These are phyloP conservation scores for Coelopa frigida DNA, from an alignment of 1,140 invertebrate genomes.

Conservation along the genomic window DNA sequence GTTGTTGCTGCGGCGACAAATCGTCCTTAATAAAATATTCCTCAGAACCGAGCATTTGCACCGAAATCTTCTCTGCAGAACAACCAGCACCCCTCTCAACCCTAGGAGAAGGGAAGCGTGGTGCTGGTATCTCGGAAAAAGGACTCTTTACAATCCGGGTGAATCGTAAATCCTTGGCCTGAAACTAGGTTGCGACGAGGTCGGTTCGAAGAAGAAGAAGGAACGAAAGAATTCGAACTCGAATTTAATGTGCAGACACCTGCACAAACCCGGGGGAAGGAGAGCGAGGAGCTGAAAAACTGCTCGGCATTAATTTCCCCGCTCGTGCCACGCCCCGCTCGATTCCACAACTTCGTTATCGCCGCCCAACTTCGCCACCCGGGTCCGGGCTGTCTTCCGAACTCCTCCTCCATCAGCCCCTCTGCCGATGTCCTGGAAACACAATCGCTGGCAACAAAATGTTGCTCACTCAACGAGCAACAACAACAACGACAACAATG, in stretches of 20 bases:
- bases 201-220: no score
- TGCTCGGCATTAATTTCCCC: neutral
- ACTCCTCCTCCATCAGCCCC: neutral
- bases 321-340: neutral
- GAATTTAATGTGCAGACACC: no score
- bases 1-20: conserved; percentile 1
- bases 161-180: no score
- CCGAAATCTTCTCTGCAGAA: neutral
- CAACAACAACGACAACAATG: neutral
- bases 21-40: neutral
- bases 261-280: no score
- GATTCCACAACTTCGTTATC: neutral
- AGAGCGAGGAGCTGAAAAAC: no score
- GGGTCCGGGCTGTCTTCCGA: neutral
- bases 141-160: no score
- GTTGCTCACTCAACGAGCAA: no score
- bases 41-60: conserved; percentile 1
- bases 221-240: no score
- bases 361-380: neutral
- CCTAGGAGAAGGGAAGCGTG: no score
- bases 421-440: neutral
- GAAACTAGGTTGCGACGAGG: no score
- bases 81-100: neutral
- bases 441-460: no score
- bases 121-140: no score